Percentiles rank a stretch among this genome's conserved stretches.
These are phyloP conservation scores for Gnathonemus longibarbis DNA, from an alignment of 2,113 vertebrate genomes.

Conservation along the genomic window DNA sequence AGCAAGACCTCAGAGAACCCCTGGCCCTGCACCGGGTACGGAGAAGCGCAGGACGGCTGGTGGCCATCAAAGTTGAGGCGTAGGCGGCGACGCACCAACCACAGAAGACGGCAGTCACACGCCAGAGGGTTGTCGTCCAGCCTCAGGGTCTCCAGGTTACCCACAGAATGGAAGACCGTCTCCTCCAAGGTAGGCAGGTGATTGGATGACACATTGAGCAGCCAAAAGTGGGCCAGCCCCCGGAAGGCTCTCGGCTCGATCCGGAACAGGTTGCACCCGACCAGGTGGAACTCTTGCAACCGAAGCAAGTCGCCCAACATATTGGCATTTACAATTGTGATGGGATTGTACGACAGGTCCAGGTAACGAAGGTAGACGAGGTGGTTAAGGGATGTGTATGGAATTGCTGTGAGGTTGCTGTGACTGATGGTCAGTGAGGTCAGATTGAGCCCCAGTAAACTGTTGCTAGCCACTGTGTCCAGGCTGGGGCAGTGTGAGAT, in stretches of 20 bases:
- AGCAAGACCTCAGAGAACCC: conserved; percentile 55
- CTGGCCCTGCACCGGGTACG: conserved; percentile 52
- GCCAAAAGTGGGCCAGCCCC: conserved; percentile 55
- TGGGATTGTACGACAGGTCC: conserved; percentile 79
- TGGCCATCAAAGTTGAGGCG: conserved; percentile 54
- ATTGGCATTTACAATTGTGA: conserved; percentile 56
- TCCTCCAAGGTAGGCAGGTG: conserved; percentile 66
- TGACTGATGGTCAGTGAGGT: conserved; percentile 66
- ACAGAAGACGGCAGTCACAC: conserved; percentile 80
- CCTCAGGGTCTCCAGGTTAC: conserved; percentile 60
- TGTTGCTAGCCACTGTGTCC: conserved; percentile 59
- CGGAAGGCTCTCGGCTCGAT: conserved; percentile 66
- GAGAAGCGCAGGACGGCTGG: conserved; percentile 59
- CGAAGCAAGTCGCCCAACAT: conserved; percentile 58
- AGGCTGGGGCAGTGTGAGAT: conserved; percentile 65
- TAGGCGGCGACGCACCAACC: conserved; percentile 58
- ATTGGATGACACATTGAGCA: conserved; percentile 72
- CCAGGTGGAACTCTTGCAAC: conserved; percentile 73
- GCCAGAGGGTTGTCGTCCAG: conserved; percentile 70
- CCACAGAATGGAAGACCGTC: conserved; percentile 62
- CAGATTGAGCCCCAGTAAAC: conserved; percentile 71
- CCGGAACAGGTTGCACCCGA: conserved; percentile 52
- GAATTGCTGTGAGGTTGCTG: conserved; percentile 67
- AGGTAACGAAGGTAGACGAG: conserved; percentile 68
- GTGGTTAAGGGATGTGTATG: conserved; percentile 62